phyloP scores from a whole-genome alignment of 2,888 invertebrate genomes.

The Callinectes sapidus region DNA sequence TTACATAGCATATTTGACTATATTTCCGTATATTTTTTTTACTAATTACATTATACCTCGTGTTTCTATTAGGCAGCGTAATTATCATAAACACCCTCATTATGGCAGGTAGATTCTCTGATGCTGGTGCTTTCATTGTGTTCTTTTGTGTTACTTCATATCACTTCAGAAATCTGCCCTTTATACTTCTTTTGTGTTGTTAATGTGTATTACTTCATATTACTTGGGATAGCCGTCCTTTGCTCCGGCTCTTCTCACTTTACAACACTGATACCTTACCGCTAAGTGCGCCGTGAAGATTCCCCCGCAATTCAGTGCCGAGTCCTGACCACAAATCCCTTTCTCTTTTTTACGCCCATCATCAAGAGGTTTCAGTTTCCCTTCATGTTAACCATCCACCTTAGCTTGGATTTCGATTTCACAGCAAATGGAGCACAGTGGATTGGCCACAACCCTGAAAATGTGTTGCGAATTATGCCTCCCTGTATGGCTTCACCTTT shows the following conservation, averaged over 20 bases:
- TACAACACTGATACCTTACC: not conserved
- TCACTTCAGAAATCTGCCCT: not conserved
- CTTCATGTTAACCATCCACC: not conserved
- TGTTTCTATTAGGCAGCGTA: too few relatives aligned
- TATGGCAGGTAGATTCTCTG: not conserved
- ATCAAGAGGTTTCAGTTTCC: constrained; percentile 2
- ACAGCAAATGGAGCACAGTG: not conserved
- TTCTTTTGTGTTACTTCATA: not conserved
- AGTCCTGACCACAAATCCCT: not conserved
- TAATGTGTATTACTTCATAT: not conserved
- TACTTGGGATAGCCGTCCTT: not conserved
- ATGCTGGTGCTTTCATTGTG: not conserved
- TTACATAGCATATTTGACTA: too few relatives aligned
- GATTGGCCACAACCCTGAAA: not conserved
- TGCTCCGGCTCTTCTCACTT: not conserved
- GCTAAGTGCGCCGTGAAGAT: not conserved
- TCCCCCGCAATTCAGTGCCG: not conserved
- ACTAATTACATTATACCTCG: too few relatives aligned
- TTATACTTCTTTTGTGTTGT: not conserved
- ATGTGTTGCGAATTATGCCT: not conserved
- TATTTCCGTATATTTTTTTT: too few relatives aligned
- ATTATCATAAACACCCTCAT: too few relatives aligned
- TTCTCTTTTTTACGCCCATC: not conserved
- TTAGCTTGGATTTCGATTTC: not conserved
- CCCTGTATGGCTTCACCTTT: not conserved